Evolutionary conservation across 2,888 invertebrate genomes (phyloP), one percentile per base, ranked within the genome.

Genomic region (Patella pellucida): DNA sequence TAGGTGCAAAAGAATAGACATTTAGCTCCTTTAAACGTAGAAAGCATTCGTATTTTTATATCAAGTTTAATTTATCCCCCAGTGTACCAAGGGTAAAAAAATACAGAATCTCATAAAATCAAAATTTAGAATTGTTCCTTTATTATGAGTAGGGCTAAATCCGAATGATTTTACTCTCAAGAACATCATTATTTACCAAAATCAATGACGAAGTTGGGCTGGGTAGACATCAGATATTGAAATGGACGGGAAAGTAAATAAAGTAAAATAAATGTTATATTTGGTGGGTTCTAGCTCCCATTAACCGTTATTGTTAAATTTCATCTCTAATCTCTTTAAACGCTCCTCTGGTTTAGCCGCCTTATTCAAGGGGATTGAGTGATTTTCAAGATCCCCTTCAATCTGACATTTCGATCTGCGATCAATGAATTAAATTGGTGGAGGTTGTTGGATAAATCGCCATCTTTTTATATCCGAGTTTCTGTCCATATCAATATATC

Each of bases 181-280:
- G 41, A 41, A 41, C 41, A 41, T 41, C 41, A 0, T 41, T 41
- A 41, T 41, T 41, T 41, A 41, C 41, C 41, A 9, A 0, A 41
- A 41, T 41, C 41, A 41, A 41, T 41, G 41, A 41, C 0, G 41
- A 41, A 41, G 41, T 41, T 41, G 7, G 41, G 41, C 9, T 41
- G 7, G 41, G 41, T 41, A 41, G 41, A 41, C 41, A 41, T 41
- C 41, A 41, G 41, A 41, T 9, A 41, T 41, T 41, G 41, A 41
- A 9, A 41, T 41, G 7, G 41, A 41, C 41, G 41, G 7, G 11
- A 19, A 23, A 23, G 62, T 62, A 62, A 62, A 62, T 62, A 62
- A 62, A 62, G 62, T 62, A 23, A 62, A 62, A 62, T 62, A 62
- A 62, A 62, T 62, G 62, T 62, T 62, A 62, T 62, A 62, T 62